A percentile compares a stretch with the other conserved stretches of the same genome.
These are phyloP conservation scores for Vanessa tameamea DNA, from an alignment of 1,140 invertebrate genomes.

Conservation along the genomic window DNA sequence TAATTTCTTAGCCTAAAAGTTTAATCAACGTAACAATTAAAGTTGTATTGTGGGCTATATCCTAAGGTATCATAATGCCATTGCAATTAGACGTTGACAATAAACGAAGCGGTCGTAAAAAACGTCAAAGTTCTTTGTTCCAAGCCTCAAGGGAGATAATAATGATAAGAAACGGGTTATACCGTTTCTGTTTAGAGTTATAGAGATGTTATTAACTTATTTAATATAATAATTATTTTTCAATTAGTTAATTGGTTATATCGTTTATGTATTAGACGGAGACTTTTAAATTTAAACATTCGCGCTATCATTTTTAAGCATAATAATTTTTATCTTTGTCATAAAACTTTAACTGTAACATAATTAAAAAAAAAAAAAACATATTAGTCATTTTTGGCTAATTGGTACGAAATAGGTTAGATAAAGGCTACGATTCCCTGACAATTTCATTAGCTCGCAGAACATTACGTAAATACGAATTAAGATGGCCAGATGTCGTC, in stretches of 20 bases:
- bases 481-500: conserved; percentile 57
- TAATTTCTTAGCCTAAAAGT: not conserved
- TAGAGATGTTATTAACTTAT: conserved; percentile 4
- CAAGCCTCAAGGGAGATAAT: conserved; percentile 36
- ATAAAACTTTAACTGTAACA: not conserved
- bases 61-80: conserved; percentile 1
- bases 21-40: not conserved
- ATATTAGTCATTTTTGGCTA: not conserved
- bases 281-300: not conserved
- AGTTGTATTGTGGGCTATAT: not conserved
- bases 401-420: not conserved
- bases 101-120: conserved; percentile 42
- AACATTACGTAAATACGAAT: conserved; percentile 62
- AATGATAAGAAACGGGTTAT: conserved; percentile 50
- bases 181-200: conserved; percentile 2
- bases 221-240: conserved; percentile 15
- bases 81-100: conserved; percentile 23
- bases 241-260: conserved; percentile 25
- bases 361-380: too few relatives aligned
- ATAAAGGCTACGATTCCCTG: conserved; percentile 19
- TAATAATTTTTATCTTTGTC: not conserved
- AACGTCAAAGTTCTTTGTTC: conserved; percentile 50
- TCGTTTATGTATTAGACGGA: not conserved
- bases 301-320: too few relatives aligned
- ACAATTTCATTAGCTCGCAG: conserved; percentile 59